A percentile compares a stretch with the other conserved stretches of the same genome.
Evolutionary conservation across 1,140 invertebrate species (phyloP).

Genomic region (Halyomorpha halys): DNA sequence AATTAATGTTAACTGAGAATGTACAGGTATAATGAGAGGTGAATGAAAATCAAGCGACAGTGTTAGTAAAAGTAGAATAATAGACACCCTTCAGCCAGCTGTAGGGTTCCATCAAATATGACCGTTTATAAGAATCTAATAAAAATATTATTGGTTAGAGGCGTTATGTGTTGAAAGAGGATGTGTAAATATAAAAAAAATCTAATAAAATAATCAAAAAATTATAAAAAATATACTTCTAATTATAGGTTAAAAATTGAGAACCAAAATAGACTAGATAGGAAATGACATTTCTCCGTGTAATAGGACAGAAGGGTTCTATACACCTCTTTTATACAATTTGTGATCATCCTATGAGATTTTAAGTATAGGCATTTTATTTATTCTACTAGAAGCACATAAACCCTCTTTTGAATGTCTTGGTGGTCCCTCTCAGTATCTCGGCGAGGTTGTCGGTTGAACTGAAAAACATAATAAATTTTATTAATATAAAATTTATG

Average conservation of each 20-base stretch:
- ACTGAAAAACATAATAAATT: conserved; percentile 3
- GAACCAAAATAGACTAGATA: conserved; percentile 9
- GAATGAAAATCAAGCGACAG: not conserved
- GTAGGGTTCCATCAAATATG: not conserved
- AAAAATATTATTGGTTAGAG: not conserved
- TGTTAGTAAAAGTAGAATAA: not conserved
- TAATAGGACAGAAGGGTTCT: not conserved
- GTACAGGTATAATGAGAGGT: conserved; percentile 2
- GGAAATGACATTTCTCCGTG: not conserved
- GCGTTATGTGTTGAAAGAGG: not conserved
- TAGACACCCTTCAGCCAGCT: conserved; percentile 10
- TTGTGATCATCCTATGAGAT: conserved; percentile 17
- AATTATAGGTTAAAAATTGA: conserved; percentile 7
- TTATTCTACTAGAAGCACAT: conserved; percentile 18
- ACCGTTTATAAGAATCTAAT: not conserved
- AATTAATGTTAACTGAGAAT: conserved; percentile 7
- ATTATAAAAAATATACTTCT: conserved; percentile 8
- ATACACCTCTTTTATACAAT: conserved; percentile 14
- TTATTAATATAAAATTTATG: not conserved
- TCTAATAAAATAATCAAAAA: conserved; percentile 13
- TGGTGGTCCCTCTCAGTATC: conserved; percentile 13
- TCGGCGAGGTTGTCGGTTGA: not conserved
- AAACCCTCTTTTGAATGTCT: conserved; percentile 13
- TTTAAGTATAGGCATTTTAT: conserved; percentile 14
- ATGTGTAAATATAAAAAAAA: conserved; percentile 13